Conservation (phyloP, 2,888 invertebrate genomes). For the Brachylomia viminalis region DNA sequence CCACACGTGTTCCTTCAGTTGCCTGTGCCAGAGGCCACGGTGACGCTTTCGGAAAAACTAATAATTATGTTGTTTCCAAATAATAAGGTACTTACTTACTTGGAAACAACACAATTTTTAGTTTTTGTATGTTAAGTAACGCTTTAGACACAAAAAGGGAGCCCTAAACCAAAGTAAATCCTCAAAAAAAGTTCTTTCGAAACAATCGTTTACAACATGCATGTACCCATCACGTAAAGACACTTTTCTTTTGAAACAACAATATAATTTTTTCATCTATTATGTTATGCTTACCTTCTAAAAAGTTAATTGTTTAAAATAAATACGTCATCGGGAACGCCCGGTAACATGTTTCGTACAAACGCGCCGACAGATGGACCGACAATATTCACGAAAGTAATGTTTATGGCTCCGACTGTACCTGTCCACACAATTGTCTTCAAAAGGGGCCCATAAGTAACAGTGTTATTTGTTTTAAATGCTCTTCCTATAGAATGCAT, state of each 20-base stretch:
- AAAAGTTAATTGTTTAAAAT: slow-evolving; percentile 58
- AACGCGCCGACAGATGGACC: slow-evolving; percentile 58
- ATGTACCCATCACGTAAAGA: slow-evolving; percentile 18
- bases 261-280: slow-evolving; percentile 47
- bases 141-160: background rate
- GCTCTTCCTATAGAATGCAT: slow-evolving; percentile 16
- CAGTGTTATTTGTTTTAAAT: slow-evolving; percentile 42
- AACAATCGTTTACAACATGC: slow-evolving; percentile 52
- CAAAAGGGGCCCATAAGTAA: slow-evolving; percentile 38
- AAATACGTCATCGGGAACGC: slow-evolving; percentile 44
- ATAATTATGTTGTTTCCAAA: too few species aligned
- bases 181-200: background rate
- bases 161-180: background rate
- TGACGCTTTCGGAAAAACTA: too few species aligned
- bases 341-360: slow-evolving; percentile 48
- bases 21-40: too few species aligned
- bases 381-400: slow-evolving; percentile 43
- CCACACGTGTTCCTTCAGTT: too few species aligned
- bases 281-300: slow-evolving; percentile 16
- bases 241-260: slow-evolving; percentile 35
- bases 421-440: slow-evolving; percentile 61
- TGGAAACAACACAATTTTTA: background rate
- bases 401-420: slow-evolving; percentile 58
- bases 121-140: background rate
- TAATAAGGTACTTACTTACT: too few species aligned